Evolutionary conservation across 2,797 vertebrate genomes (phyloP).

Genomic region (Denticeps clupeoides): DNA sequence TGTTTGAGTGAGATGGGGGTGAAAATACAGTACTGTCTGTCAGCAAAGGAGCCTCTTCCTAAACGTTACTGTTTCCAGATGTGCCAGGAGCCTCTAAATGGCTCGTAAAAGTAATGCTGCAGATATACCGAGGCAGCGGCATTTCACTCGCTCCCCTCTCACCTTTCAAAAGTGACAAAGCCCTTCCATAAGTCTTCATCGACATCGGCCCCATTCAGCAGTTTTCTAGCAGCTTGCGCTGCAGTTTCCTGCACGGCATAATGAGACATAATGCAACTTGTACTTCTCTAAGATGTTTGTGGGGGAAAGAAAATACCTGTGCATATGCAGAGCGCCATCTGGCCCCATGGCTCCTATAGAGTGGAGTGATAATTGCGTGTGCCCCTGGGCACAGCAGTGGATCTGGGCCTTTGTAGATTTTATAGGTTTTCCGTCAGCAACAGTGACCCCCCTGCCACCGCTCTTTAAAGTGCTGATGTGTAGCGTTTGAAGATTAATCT

Average conservation of each 20-base stretch:
- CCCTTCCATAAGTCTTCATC: background rate
- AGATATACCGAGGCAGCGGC: slow-evolving; percentile 8
- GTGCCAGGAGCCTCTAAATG: slow-evolving; percentile 15
- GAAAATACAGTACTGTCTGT: slow-evolving; percentile 7
- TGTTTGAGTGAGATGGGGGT: too few species aligned
- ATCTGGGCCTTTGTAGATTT: slow-evolving; percentile 35
- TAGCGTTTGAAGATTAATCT: slow-evolving; percentile 40
- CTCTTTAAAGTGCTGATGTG: slow-evolving; percentile 30
- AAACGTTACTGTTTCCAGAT: slow-evolving; percentile 11
- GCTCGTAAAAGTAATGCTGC: slow-evolving; percentile 13
- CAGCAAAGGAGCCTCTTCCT: slow-evolving; percentile 9
- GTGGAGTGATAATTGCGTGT: slow-evolving; percentile 18
- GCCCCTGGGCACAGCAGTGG: slow-evolving; percentile 14
- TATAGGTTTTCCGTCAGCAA: slow-evolving; percentile 23
- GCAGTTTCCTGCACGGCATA: too few species aligned
- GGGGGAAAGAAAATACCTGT: slow-evolving; percentile 6
- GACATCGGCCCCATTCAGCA: too few species aligned
- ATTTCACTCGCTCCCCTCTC: background rate
- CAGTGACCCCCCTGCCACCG: slow-evolving; percentile 20
- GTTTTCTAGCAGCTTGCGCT: background rate
- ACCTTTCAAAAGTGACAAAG: background rate
- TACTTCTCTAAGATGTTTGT: background rate
- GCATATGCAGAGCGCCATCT: background rate
- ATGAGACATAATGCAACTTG: too few species aligned
- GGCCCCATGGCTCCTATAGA: slow-evolving; percentile 6